phyloP scores from a whole-genome alignment of 2,797 vertebrate species.

The Euthynnus affinis region DNA sequence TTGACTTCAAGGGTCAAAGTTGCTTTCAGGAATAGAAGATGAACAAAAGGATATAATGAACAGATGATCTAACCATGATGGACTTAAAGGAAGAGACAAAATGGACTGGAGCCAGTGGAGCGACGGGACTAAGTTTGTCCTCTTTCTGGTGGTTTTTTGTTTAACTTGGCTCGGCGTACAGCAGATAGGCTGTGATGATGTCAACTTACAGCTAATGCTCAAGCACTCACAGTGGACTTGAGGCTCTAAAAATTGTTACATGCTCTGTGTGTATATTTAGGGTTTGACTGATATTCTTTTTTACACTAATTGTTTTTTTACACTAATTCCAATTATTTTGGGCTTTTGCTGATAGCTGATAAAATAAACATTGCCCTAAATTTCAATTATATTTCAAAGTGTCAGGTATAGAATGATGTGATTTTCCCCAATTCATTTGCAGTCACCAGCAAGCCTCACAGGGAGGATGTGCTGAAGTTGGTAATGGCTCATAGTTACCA shows the following conservation, averaged over 20 bases:
- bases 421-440: neutral
- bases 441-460: neutral
- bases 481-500: neutral
- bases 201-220: neutral
- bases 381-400: neutral
- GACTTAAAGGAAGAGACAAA: neutral
- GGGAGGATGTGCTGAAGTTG: neutral
- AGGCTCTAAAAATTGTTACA: constrained; percentile 6
- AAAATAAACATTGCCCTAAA: no score
- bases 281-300: constrained; percentile 6
- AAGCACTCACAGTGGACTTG: constrained; percentile 19
- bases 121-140: neutral
- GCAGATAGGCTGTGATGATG: neutral
- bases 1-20: constrained; percentile 5
- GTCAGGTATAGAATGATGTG: neutral
- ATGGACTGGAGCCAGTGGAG: neutral
- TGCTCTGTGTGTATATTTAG: constrained; percentile 3
- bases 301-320: neutral
- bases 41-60: neutral
- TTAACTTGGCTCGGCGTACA: constrained; percentile 23
- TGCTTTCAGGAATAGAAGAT: neutral
- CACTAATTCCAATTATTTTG: neutral
- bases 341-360: constrained; percentile 7
- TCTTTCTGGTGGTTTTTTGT: constrained; percentile 24
- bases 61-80: neutral